A percentile compares a stretch with the other conserved stretches of the same genome.
Conservation (phyloP, 2,113 vertebrate species). For the Paramisgurnus dabryanus region DNA sequence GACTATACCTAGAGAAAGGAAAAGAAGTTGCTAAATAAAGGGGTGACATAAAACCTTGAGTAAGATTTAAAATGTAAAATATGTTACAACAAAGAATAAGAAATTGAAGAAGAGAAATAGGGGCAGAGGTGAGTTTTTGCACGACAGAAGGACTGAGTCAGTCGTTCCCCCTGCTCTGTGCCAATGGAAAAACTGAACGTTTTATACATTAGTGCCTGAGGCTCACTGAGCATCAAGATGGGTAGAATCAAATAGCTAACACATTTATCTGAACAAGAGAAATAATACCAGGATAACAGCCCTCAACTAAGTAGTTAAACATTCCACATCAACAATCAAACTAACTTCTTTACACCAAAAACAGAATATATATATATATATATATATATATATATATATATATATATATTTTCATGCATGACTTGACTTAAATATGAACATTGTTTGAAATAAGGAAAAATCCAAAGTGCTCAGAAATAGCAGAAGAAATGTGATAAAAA, state of each 20-base stretch:
- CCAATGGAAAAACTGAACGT: constrained; percentile 73
- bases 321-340: neutral
- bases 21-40: neutral
- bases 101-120: constrained; percentile 51
- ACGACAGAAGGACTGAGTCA: constrained; percentile 71
- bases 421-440: too few species aligned
- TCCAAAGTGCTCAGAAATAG: too few species aligned
- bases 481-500: too few species aligned
- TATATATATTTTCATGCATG: neutral
- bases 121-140: constrained; percentile 58
- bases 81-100: constrained; percentile 27
- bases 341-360: neutral
- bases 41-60: constrained; percentile 30
- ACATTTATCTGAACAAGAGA: constrained; percentile 57
- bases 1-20: constrained; percentile 5
- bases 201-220: constrained; percentile 63
- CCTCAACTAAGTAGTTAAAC: neutral
- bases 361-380: neutral
- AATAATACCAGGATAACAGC: neutral
- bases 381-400: neutral
- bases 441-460: too few species aligned
- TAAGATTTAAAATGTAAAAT: constrained; percentile 54
- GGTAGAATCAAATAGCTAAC: constrained; percentile 58
- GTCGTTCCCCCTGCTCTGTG: constrained; percentile 71
- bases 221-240: constrained; percentile 60